Evolutionary conservation across 2,888 invertebrate species (phyloP).

Genomic region (Chloroclysta siterata): DNA sequence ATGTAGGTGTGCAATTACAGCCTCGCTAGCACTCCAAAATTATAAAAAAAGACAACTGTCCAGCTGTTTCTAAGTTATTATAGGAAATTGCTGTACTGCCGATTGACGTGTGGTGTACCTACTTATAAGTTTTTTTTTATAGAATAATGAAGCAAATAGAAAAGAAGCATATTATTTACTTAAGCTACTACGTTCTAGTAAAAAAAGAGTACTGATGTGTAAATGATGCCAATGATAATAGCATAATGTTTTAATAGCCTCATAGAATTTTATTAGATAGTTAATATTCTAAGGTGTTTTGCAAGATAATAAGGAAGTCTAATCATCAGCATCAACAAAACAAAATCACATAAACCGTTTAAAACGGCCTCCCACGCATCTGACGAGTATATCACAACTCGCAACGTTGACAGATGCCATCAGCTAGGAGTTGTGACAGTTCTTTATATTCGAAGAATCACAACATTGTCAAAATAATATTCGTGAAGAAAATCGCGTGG

Average conservation of each 20-base stretch:
- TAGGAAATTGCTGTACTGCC: no score
- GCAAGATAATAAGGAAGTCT: conserved; percentile 11
- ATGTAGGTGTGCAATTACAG: no score
- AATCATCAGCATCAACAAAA: conserved; percentile 10
- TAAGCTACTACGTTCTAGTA: no score
- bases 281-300: background rate
- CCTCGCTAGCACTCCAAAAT: no score
- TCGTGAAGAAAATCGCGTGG: conserved; percentile 8
- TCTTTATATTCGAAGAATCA: conserved; percentile 16
- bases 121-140: no score
- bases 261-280: conserved; percentile 5
- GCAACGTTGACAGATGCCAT: conserved; percentile 19
- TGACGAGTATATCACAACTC: background rate
- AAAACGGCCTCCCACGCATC: conserved; percentile 15
- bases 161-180: no score
- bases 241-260: conserved; percentile 3
- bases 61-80: no score
- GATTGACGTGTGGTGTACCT: no score
- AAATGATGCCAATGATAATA: conserved; percentile 4
- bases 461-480: conserved; percentile 13
- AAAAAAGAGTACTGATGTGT: no score
- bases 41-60: no score
- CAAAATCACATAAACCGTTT: conserved; percentile 16
- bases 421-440: conserved; percentile 7
- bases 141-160: no score